Percentiles rank a stretch among this genome's conserved stretches.
Evolutionary conservation across 2,113 vertebrate species (phyloP).

Genomic region (Cyphomyrus plagiostoma): DNA sequence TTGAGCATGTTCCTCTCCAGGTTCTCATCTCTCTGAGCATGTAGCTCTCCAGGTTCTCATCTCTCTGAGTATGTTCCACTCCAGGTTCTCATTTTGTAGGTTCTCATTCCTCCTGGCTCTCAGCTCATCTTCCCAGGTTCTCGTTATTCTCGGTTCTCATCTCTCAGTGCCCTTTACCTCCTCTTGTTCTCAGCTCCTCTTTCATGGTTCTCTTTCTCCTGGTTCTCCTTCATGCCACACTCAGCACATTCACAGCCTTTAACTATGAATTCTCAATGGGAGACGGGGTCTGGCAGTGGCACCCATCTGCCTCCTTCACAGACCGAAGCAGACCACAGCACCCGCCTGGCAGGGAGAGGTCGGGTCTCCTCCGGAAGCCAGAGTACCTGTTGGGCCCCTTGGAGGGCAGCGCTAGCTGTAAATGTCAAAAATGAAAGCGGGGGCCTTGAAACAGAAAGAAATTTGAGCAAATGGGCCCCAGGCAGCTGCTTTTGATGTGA

Average conservation of each 20-base stretch:
- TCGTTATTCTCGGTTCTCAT: background rate
- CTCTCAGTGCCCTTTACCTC: background rate
- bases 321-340: background rate
- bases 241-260: slow-evolving; percentile 46
- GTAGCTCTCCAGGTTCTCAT: background rate
- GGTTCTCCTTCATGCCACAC: slow-evolving; percentile 30
- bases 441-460: slow-evolving; percentile 51
- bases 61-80: background rate
- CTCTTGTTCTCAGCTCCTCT: background rate
- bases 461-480: slow-evolving; percentile 57
- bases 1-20: background rate
- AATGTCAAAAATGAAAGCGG: slow-evolving; percentile 59
- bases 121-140: background rate
- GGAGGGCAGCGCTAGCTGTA: slow-evolving; percentile 43
- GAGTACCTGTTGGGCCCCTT: slow-evolving; percentile 37
- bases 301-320: background rate
- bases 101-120: background rate
- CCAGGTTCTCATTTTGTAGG: background rate
- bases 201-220: slow-evolving; percentile 14
- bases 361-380: background rate
- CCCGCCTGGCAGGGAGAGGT: background rate
- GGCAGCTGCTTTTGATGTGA: slow-evolving; percentile 56
- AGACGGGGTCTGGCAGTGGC: slow-evolving; percentile 40
- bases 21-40: background rate
- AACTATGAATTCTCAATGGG: slow-evolving; percentile 54